A percentile compares a stretch with the other conserved stretches of the same genome.
phyloP scores from a whole-genome alignment of 2,797 vertebrate genomes.

The Darevskia nairensis region DNA sequence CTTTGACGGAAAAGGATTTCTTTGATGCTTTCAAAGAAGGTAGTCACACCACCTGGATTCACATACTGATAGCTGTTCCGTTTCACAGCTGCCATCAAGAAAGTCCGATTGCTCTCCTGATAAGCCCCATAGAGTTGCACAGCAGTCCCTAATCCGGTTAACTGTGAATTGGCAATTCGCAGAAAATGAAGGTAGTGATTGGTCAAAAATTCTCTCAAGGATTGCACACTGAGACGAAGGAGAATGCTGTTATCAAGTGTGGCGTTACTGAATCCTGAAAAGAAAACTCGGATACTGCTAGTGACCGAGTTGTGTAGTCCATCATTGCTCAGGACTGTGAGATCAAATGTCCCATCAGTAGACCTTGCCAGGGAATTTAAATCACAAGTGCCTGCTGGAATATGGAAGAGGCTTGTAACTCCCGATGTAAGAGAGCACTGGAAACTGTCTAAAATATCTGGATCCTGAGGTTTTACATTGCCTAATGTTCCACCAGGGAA shows the following conservation, averaged over 20 bases:
- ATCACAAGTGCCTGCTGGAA: slow-evolving; percentile 88
- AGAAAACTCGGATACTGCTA: slow-evolving; percentile 88
- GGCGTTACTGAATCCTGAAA: slow-evolving; percentile 87
- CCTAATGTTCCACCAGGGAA: slow-evolving; percentile 94
- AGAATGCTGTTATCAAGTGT: slow-evolving; percentile 96
- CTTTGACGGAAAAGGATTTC: slow-evolving; percentile 92
- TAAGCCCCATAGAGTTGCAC: slow-evolving; percentile 91
- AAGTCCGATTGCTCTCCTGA: slow-evolving; percentile 90
- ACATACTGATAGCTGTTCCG: slow-evolving; percentile 89
- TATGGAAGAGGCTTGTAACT: slow-evolving; percentile 89
- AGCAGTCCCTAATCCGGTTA: slow-evolving; percentile 91
- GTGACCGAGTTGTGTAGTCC: slow-evolving; percentile 90
- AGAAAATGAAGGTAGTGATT: slow-evolving; percentile 95
- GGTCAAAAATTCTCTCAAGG: slow-evolving; percentile 86
- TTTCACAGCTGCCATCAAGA: slow-evolving; percentile 91
- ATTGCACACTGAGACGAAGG: slow-evolving; percentile 85
- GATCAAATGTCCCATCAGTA: slow-evolving; percentile 92
- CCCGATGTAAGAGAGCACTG: slow-evolving; percentile 93
- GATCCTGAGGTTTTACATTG: slow-evolving; percentile 92
- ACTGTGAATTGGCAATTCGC: slow-evolving; percentile 90
- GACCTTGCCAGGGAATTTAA: slow-evolving; percentile 89
- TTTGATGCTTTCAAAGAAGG: slow-evolving; percentile 98
- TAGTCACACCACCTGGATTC: slow-evolving; percentile 91
- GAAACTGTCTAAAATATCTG: slow-evolving; percentile 92
- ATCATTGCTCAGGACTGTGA: slow-evolving; percentile 89